Evolutionary conservation across 1,140 invertebrate genomes (phyloP).

Genomic region (Onthophagus taurus): DNA sequence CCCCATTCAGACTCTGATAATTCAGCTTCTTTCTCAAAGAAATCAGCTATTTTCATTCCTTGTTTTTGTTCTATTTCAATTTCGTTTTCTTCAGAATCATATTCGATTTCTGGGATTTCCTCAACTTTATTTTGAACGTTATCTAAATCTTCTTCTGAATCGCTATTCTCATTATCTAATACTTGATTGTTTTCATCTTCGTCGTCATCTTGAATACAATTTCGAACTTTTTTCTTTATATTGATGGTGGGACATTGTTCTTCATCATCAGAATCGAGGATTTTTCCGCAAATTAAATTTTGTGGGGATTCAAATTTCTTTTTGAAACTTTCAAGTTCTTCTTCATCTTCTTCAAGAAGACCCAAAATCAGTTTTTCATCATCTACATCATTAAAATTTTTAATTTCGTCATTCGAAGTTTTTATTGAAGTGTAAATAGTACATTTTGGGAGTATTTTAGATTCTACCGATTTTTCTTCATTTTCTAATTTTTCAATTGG

Average conservation of each 20-base stretch:
- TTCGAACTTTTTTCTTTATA: constrained; percentile 14
- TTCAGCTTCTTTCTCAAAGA: constrained; percentile 79
- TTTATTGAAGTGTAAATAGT: background rate
- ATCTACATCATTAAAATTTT: constrained; percentile 27
- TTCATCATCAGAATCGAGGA: constrained; percentile 20
- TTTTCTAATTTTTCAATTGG: too few relatives aligned
- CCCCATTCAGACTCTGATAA: constrained; percentile 74
- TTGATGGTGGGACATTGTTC: constrained; percentile 10
- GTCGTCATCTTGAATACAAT: constrained; percentile 35
- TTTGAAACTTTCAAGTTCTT: constrained; percentile 32
- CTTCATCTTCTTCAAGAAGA: constrained; percentile 33
- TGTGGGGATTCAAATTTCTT: constrained; percentile 32
- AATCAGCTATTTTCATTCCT: constrained; percentile 41
- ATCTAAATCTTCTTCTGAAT: constrained; percentile 32
- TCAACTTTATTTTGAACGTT: constrained; percentile 35
- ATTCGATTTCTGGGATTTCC: constrained; percentile 43
- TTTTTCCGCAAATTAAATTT: background rate
- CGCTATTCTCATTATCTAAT: constrained; percentile 37
- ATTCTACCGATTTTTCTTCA: too few relatives aligned
- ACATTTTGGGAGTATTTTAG: constrained; percentile 3
- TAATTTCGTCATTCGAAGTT: constrained; percentile 20
- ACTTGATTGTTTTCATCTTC: constrained; percentile 36
- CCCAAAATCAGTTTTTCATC: constrained; percentile 32
- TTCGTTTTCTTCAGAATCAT: constrained; percentile 73
- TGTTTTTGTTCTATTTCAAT: constrained; percentile 34